Base-by-base conservation (phyloP, 2,797 vertebrate species). In the Malurus leucopterus region DNA sequence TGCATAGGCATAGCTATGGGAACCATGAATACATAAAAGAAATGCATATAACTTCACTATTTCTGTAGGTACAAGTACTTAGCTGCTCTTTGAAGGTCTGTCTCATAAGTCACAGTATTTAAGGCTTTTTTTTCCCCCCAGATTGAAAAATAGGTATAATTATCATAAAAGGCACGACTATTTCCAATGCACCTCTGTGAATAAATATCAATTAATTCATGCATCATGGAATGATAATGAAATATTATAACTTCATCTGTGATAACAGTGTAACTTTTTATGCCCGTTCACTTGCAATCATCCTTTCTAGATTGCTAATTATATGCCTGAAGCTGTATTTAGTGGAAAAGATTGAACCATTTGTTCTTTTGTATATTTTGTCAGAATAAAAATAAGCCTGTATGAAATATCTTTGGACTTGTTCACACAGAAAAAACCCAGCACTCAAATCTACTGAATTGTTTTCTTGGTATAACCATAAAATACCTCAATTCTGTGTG, bases 241-340 rank as follows among this genome's bases (percentile, higher is more conserved):
- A 95, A 93, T 94, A 95, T 94, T 93, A 95, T 86, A 95, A 91
- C 93, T 95, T 95, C 85, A 89, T 95, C 93, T 89, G 55, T 92
- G 92, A 91, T 90, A 95, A 91, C 90, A 93, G 87, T 91, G 83
- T 89, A 94, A 94, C 94, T 95, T 93, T 95, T 95, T 85, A 91
- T 93, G 90, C 93, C 89, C 17, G 53, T 90, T 95, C 94, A 91
- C 94, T 95, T 91, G 90, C 93, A 93, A 86, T 94, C 93, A 95
- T 95, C 92, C 58, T 93, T 83, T 92, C 85, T 93, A 94, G 95
- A 94, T 89, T 95, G 89, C 89, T 95, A 95, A 95, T 95, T 95
- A 95, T 82, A 93, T 88, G 87, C 85, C 90, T 94, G 80, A 92
- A 94, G 82, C 90, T 95, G 85, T 81, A 95, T 84, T 95, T 93